phyloP scores from a whole-genome alignment of 1,140 invertebrate genomes.

The Drosophila orosa region DNA sequence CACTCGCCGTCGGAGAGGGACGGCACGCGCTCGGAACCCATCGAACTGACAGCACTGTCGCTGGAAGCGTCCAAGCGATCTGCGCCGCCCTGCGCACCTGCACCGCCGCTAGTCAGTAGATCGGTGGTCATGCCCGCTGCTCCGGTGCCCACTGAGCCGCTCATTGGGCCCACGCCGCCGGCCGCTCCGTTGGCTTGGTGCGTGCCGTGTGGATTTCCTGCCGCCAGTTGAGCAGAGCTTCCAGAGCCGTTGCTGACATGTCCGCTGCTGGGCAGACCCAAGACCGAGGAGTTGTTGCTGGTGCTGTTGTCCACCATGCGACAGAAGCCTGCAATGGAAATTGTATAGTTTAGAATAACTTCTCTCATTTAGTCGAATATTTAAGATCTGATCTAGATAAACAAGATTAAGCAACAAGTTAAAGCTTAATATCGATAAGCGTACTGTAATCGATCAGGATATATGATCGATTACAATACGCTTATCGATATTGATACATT shows the following conservation, averaged over 20 bases:
- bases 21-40: constrained; percentile 95
- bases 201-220: constrained; percentile 48
- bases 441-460: too few species aligned
- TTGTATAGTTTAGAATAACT: not conserved
- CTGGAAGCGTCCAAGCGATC: constrained; percentile 92
- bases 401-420: not conserved
- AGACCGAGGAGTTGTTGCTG: constrained; percentile 83
- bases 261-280: constrained; percentile 74
- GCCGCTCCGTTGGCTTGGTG: constrained; percentile 49
- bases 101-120: constrained; percentile 60
- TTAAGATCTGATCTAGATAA: not conserved
- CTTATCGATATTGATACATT: not conserved
- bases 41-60: constrained; percentile 95
- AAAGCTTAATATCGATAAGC: not conserved
- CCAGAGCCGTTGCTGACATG: constrained; percentile 66
- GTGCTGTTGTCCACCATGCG: constrained; percentile 90
- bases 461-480: not conserved
- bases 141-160: constrained; percentile 72
- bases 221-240: constrained; percentile 47
- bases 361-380: not conserved
- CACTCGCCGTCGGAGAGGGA: constrained; percentile 94
- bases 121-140: constrained; percentile 79
- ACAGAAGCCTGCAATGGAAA: constrained; percentile 89
- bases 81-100: constrained; percentile 75
- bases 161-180: constrained; percentile 75